Evolutionary conservation across 2,113 vertebrate genomes (phyloP).

Genomic region (Tor tambroides): DNA sequence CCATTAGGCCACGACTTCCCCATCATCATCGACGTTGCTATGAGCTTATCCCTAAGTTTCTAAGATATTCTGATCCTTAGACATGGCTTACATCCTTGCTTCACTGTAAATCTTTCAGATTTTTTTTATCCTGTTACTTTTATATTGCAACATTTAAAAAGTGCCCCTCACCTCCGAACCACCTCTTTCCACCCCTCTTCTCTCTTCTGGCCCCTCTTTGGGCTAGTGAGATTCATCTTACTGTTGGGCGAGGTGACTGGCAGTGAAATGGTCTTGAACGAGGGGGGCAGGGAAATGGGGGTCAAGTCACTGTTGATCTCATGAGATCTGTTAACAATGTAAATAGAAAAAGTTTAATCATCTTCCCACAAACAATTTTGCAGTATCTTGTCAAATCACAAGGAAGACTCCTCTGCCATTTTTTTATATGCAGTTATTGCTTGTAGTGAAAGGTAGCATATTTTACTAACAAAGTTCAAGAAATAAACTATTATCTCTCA

Average conservation of each 20-base stretch:
- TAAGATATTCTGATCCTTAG: neutral
- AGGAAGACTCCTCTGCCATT: neutral
- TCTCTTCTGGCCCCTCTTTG: constrained; percentile 96
- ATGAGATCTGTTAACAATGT: constrained; percentile 81
- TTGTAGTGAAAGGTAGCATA: neutral
- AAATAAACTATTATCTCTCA: neutral
- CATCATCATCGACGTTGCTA: too few species aligned
- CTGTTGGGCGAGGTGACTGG: constrained; percentile 89
- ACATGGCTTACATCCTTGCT: neutral
- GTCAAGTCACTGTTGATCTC: constrained; percentile 81
- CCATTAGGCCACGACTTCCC: too few species aligned
- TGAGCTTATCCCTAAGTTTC: neutral
- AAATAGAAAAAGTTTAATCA: constrained; percentile 1
- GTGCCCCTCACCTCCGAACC: constrained; percentile 84
- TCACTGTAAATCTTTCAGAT: neutral
- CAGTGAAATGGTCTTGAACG: constrained; percentile 89
- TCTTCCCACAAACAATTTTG: neutral
- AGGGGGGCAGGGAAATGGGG: constrained; percentile 81
- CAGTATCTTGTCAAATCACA: neutral
- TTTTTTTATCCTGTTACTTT: neutral
- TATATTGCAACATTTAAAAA: neutral
- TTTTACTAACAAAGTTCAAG: neutral
- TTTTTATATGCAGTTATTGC: neutral
- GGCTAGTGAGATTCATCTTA: constrained; percentile 95
- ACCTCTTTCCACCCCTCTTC: constrained; percentile 99